Base-by-base conservation (phyloP, 2,888 invertebrate genomes). In the Oxystoma pomonae region DNA sequence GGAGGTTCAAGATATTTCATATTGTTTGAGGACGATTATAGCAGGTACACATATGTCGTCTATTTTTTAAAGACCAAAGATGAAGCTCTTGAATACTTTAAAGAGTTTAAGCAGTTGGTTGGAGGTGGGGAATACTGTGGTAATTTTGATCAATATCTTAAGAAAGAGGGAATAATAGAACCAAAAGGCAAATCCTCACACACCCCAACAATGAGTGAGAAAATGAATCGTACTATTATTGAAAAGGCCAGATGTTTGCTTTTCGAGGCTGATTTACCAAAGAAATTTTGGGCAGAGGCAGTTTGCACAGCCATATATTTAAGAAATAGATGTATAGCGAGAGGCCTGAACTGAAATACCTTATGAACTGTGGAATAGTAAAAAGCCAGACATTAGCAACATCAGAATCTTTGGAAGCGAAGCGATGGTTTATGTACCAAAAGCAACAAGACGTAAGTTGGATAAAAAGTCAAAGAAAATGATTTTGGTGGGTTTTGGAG, bases 321-420 rank as follows among this genome's bases (percentile, higher is more conserved):
- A 22, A 55, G 56, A 56, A 70, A 69, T 59, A 60, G 70, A 57
- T 68, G 68, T 50, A 58, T 66, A 55, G 66, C 62, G 18, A 59
- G 61, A 35, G 64, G 66, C 58, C 49, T 68, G 16, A 56, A 61
- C 55, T 35, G 69, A 66, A 58, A 69, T 65, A 16, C 69, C 69
- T 55, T 68, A 61, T 55, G 69, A 68, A 57, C 64, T 69, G 49
- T 76, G 77, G 75, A 61, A 65, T 16, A 22, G 53, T 1, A 64
- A 58, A 16, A 76, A 74, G 62, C 76, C 76, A 53, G 52, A 60
- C 53, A 50, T 66, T 20, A 66, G 66, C 51, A 12, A 67, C 58
- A 16, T 67, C 16, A 58, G 57, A 51, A 65, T 67, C 21, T 67
- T 65, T 63, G 63, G 67, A 5, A 65, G 67, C 51, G 12, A 16